These are phyloP conservation scores for Bombus affinis DNA, from an alignment of 1,140 invertebrate species.

Conservation along the genomic window DNA sequence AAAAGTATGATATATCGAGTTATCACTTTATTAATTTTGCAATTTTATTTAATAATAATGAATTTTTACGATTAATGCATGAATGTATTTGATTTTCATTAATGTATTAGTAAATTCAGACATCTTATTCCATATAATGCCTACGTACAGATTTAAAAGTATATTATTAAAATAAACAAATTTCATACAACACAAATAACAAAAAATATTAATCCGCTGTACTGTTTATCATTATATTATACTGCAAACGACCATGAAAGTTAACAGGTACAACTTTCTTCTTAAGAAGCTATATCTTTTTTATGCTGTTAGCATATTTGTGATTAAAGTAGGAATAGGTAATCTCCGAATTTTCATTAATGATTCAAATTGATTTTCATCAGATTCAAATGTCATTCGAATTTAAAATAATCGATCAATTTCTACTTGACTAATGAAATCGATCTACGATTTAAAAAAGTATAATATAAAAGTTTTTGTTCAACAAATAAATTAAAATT, in stretches of 20 bases:
- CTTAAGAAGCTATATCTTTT: background rate
- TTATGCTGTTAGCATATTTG: background rate
- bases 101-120: slow-evolving; percentile 26
- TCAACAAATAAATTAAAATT: slow-evolving; percentile 33
- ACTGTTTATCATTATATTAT: slow-evolving; percentile 24
- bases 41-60: slow-evolving; percentile 14
- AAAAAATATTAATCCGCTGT: slow-evolving; percentile 17
- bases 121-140: background rate
- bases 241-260: background rate
- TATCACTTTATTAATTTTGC: slow-evolving; percentile 18
- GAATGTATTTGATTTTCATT: slow-evolving; percentile 40
- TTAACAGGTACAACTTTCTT: slow-evolving; percentile 26
- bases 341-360: background rate
- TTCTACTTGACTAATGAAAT: background rate
- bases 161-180: slow-evolving; percentile 9
- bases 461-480: background rate
- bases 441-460: background rate
- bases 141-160: slow-evolving; percentile 6
- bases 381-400: background rate
- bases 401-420: slow-evolving; percentile 14
- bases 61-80: slow-evolving; percentile 31
- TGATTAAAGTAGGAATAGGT: slow-evolving; percentile 3
- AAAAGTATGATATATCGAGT: slow-evolving; percentile 21
- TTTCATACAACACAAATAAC: background rate
- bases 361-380: background rate